phyloP scores from a whole-genome alignment of 2,113 vertebrate genomes.

The Tenrec ecaudatus region DNA sequence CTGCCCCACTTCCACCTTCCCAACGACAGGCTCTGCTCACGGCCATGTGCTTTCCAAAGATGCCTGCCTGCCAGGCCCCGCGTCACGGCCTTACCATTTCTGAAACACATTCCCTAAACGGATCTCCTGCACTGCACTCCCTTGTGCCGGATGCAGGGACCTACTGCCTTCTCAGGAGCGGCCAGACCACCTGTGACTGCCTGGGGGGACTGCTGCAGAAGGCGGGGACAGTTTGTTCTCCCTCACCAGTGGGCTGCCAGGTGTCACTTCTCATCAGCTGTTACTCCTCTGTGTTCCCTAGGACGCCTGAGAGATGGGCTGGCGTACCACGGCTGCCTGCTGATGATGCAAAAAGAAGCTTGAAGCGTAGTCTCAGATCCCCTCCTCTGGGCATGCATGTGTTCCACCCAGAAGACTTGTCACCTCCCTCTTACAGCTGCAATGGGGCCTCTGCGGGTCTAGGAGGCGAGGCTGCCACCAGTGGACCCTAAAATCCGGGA shows the following conservation, averaged over 20 bases:
- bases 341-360: background rate
- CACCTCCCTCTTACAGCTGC: background rate
- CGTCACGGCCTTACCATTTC: no score
- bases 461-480: background rate
- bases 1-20: background rate
- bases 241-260: background rate
- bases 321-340: background rate
- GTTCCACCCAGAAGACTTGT: background rate
- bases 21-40: background rate
- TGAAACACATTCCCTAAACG: background rate
- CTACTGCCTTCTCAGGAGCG: background rate
- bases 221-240: background rate
- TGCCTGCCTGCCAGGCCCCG: background rate
- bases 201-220: background rate
- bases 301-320: background rate
- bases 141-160: rapidly evolving
- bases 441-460: background rate
- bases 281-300: background rate
- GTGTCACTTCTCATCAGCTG: background rate
- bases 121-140: background rate
- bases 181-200: background rate
- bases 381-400: background rate
- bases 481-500: no score
- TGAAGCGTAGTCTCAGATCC: background rate
- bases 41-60: background rate